Conservation (phyloP, 2,888 invertebrate genomes). For the Atrina japonica region DNA sequence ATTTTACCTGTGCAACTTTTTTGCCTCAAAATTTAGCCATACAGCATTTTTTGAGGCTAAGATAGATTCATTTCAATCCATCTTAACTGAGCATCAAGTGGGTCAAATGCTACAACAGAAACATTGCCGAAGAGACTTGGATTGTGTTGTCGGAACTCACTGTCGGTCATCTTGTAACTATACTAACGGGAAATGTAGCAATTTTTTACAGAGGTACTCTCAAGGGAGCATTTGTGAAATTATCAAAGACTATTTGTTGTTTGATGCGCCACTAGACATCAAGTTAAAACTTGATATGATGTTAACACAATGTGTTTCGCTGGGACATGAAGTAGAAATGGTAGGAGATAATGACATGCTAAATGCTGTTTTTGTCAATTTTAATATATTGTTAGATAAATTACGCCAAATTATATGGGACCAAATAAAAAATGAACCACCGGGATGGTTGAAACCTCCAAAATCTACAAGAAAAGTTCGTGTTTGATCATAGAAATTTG, state of each 20-base stretch:
- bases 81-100: conserved; percentile 63
- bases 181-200: conserved; percentile 54
- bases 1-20: conserved; percentile 72
- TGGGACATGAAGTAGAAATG: conserved; percentile 44
- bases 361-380: conserved; percentile 49
- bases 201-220: conserved; percentile 58
- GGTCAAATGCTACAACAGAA: conserved; percentile 46
- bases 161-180: conserved; percentile 68
- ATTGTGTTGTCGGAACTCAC: conserved; percentile 65
- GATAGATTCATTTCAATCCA: conserved; percentile 57
- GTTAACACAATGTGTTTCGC: conserved; percentile 59
- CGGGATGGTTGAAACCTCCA: conserved; percentile 50
- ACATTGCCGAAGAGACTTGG: conserved; percentile 58
- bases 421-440: conserved; percentile 61
- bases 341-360: background rate
- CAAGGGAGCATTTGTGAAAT: conserved; percentile 69
- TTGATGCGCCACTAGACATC: conserved; percentile 64
- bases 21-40: conserved; percentile 66
- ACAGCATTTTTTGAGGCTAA: conserved; percentile 62
- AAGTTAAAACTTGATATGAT: conserved; percentile 54
- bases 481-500: too few species aligned
- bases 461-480: conserved; percentile 24
- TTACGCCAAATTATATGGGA: conserved; percentile 71
- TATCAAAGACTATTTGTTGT: conserved; percentile 68
- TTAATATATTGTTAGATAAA: conserved; percentile 68